Evolutionary conservation across 2,888 invertebrate species (phyloP).

Genomic region (Andrena bucephala): DNA sequence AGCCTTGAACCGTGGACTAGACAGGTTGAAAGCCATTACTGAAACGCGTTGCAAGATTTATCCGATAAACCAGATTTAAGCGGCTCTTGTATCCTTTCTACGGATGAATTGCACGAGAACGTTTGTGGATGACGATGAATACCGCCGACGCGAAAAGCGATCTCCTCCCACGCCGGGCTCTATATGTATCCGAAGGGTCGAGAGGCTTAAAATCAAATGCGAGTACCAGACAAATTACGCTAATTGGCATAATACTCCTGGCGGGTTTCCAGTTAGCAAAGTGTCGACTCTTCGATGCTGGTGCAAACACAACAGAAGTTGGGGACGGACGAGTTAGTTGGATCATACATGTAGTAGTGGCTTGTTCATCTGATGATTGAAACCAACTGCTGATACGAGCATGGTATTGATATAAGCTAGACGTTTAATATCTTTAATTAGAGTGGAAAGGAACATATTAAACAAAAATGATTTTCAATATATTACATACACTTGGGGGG

Average conservation of each 20-base stretch:
- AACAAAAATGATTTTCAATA: not conserved
- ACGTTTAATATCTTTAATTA: not conserved
- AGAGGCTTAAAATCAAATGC: constrained; percentile 72
- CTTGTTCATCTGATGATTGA: constrained; percentile 26
- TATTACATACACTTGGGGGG: not conserved
- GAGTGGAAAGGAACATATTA: not conserved
- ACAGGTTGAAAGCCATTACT: constrained; percentile 57
- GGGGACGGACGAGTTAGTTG: constrained; percentile 23
- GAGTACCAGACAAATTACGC: constrained; percentile 75
- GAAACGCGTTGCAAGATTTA: constrained; percentile 69
- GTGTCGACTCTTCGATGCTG: constrained; percentile 56
- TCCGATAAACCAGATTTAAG: constrained; percentile 73
- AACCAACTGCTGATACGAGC: not conserved
- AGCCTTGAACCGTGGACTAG: constrained; percentile 63
- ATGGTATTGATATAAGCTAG: not conserved
- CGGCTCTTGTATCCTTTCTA: constrained; percentile 61
- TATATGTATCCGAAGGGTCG: constrained; percentile 57
- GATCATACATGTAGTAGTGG: not conserved
- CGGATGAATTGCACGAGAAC: constrained; percentile 61
- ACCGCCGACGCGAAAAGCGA: constrained; percentile 61
- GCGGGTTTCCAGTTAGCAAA: constrained; percentile 70
- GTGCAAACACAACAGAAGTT: constrained; percentile 42
- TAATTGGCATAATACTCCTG: constrained; percentile 79
- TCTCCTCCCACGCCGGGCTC: constrained; percentile 26
- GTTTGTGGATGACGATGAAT: constrained; percentile 57